Evolutionary conservation across 2,888 invertebrate genomes (phyloP).

Genomic region (Xestia xanthographa): DNA sequence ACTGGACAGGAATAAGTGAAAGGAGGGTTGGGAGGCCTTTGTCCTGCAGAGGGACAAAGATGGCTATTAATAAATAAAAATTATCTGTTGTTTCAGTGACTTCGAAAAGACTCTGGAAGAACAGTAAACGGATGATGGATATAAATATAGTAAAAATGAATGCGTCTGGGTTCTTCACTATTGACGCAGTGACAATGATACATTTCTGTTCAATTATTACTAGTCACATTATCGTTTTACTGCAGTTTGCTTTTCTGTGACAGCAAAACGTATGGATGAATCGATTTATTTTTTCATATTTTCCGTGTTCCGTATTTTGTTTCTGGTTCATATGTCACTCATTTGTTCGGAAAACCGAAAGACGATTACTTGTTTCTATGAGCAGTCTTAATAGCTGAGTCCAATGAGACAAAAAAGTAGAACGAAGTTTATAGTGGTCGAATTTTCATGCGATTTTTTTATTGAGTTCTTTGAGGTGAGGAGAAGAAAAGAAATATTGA

Average conservation of each 20-base stretch:
- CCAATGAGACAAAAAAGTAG: no score
- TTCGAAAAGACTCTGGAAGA: constrained; percentile 37
- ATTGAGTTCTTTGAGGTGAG: no score
- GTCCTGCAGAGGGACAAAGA: not conserved
- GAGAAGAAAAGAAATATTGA: no score
- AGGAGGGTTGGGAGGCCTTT: not conserved
- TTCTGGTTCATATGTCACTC: no score
- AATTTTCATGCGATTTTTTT: no score
- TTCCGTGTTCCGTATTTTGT: no score
- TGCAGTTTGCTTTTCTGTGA: constrained; percentile 43
- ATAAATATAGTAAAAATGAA: constrained; percentile 21
- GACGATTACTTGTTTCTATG: no score
- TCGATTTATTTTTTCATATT: no score
- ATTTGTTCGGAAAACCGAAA: no score
- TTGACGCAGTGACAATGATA: constrained; percentile 44
- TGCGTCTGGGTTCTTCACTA: constrained; percentile 30
- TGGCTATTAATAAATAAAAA: not conserved
- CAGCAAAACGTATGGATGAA: not conserved
- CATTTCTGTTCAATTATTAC: constrained; percentile 32
- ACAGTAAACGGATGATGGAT: constrained; percentile 27
- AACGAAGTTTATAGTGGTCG: no score
- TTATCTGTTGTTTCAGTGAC: constrained; percentile 11
- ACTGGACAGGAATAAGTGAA: not conserved
- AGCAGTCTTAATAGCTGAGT: no score
- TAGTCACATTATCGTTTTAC: constrained; percentile 35